Conservation (phyloP, 2,113 vertebrate species). For the Phalacrocorax pelagicus region DNA sequence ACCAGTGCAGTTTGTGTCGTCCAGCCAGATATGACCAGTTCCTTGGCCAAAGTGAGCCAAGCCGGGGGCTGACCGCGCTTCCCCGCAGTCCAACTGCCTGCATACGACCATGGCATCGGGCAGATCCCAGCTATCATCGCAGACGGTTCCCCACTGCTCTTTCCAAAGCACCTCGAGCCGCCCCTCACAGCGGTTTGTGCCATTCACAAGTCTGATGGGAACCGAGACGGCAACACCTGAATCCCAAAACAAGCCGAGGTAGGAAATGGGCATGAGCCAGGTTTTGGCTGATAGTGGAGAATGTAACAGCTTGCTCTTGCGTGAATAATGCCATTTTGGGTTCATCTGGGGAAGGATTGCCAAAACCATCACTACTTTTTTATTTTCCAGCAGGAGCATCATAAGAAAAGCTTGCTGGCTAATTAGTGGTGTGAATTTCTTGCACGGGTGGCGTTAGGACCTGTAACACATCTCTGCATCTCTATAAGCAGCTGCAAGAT, state of each 20-base stretch:
- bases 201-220: neutral
- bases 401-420: neutral
- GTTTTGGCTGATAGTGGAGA: neutral
- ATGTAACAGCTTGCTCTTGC: neutral
- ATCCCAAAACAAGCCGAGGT: neutral
- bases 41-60: neutral
- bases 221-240: neutral
- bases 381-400: neutral
- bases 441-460: neutral
- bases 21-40: neutral
- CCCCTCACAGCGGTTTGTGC: neutral
- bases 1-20: neutral
- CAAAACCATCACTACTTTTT: neutral
- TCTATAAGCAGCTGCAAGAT: neutral
- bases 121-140: conserved; percentile 18
- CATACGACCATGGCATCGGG: neutral
- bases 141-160: conserved; percentile 18
- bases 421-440: neutral
- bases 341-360: neutral
- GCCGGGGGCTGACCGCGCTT: neutral
- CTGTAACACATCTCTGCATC: neutral
- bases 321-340: neutral
- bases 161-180: conserved; percentile 13
- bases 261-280: neutral
- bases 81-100: conserved; percentile 1